Evolutionary conservation across 2,797 vertebrate species (phyloP).

Genomic region (Phaenicophaeus curvirostris): DNA sequence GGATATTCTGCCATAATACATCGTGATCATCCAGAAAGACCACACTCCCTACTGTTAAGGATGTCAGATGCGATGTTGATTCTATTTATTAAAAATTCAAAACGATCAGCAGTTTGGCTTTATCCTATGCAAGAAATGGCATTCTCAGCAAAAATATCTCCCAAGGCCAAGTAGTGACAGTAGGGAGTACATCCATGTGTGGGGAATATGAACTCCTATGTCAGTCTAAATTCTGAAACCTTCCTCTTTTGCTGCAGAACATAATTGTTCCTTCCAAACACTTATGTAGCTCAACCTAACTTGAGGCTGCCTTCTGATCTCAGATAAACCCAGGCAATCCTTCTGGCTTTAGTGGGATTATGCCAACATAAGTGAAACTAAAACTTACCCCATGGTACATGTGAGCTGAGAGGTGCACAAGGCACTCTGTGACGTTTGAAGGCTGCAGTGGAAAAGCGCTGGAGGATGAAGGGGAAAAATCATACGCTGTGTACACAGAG

Average conservation of each 20-base stretch:
- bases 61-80: background rate
- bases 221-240: slow-evolving; percentile 12
- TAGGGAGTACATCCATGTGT: background rate
- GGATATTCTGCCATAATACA: background rate
- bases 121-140: background rate
- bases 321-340: slow-evolving; percentile 52
- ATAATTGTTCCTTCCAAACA: slow-evolving; percentile 36
- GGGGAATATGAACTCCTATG: slow-evolving; percentile 1
- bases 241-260: background rate
- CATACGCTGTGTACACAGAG: background rate
- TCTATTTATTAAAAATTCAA: slow-evolving; percentile 24
- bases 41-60: background rate
- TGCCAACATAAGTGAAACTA: slow-evolving; percentile 41
- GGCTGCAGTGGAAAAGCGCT: slow-evolving; percentile 46
- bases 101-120: background rate
- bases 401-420: slow-evolving; percentile 23
- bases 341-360: slow-evolving; percentile 60
- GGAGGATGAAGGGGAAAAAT: slow-evolving; percentile 36
- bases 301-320: slow-evolving; percentile 56
- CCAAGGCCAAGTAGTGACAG: background rate
- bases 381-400: background rate
- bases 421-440: background rate
- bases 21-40: background rate
- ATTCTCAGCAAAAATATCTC: background rate
- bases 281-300: slow-evolving; percentile 4